Evolutionary conservation across 2,113 vertebrate species (phyloP), one percentile per base, ranked within the genome.

Genomic region (Synchiropus splendidus): DNA sequence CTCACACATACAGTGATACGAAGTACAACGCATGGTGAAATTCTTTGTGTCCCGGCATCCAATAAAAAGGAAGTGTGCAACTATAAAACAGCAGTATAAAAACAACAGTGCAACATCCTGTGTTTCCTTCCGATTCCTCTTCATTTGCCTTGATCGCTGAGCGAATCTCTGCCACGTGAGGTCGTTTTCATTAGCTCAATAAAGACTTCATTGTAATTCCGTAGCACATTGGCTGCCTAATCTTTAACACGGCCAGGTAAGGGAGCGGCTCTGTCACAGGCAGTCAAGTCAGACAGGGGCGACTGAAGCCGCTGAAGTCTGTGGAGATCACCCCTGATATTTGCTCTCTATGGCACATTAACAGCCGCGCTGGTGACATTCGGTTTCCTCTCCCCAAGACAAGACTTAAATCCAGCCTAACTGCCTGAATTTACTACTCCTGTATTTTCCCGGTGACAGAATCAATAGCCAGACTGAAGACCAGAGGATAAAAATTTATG

Each of bases 401-500:
- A 83, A 84, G 90, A 87, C 90, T 94, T 91, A 91, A 89, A 97
- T 92, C 94, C 89, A 83, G 89, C 89, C 91, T 93, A 94, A 92
- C 91, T 86, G 86, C 86, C 62, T 79, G 89, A 90, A 97, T 97
- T 97, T 96, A 97, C 89, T 86, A 89, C 84, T 84, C 88, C 92
- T 93, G 94, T 92, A 89, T 92, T 95, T 95, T 94, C 94, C 92
- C 92, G 90, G 89, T 88, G 87, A 89, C 89, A 89, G 91, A 97
- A 97, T 96, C 92, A 94, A 97, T 94, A 93, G 90, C 90, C 85
- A 90, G 88, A 89, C 92, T 89, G 89, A 94, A 91, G 92, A 90
- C 89, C 89, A 96, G 90, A 88, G 93, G 92, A 97, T 98, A 97
- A 97, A 97, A 97, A 97, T 98, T 96, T 94, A 98, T 97, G 92